Evolutionary conservation across 2,797 vertebrate genomes (phyloP).

Genomic region (Enteromius viviparus): DNA sequence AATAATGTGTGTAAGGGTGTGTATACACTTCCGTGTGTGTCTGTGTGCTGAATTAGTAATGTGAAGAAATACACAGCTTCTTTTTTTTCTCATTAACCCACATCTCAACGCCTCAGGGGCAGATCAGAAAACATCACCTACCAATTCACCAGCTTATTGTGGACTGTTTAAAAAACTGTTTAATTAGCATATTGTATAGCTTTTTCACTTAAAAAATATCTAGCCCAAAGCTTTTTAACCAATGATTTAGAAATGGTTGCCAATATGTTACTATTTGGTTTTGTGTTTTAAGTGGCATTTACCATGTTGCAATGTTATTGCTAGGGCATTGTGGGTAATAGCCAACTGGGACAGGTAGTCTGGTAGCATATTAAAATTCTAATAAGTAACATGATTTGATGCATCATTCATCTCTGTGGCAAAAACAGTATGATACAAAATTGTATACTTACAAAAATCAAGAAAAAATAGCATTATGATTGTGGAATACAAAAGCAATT

Average conservation of each 20-base stretch:
- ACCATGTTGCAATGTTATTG: neutral
- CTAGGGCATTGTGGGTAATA: neutral
- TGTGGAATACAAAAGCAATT: neutral
- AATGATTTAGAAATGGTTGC: neutral
- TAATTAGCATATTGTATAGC: too few species aligned
- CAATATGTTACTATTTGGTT: neutral
- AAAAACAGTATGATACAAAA: neutral
- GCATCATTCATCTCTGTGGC: neutral
- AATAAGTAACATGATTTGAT: neutral
- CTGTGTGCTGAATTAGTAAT: constrained; percentile 51
- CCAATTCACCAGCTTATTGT: too few species aligned
- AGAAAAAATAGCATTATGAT: neutral
- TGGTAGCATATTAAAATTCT: neutral
- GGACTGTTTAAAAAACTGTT: too few species aligned
- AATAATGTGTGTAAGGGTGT: constrained; percentile 29
- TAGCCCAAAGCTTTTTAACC: neutral
- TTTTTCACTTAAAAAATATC: neutral
- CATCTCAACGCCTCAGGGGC: constrained; percentile 21
- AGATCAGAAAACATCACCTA: neutral
- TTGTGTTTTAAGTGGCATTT: neutral
- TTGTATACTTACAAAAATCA: neutral
- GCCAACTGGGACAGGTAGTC: neutral
- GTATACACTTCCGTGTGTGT: constrained; percentile 30
- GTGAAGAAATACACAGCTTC: constrained; percentile 21
- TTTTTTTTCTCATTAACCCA: constrained; percentile 42